Evolutionary conservation across 2,888 invertebrate species (phyloP).

Genomic region (Tryphoninae sp.): DNA sequence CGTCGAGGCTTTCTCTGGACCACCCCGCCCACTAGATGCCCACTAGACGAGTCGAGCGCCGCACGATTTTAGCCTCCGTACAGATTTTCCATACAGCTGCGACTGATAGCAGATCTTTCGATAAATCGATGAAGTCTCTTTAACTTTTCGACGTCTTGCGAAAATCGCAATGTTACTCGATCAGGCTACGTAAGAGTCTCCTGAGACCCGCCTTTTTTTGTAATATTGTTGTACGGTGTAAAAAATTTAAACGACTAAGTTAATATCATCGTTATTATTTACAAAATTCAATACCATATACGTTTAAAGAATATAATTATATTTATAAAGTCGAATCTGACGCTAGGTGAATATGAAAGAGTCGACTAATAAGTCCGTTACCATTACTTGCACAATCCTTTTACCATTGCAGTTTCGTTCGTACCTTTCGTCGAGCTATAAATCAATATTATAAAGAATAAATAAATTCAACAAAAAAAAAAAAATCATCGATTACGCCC

Average conservation of each 20-base stretch:
- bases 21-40: constrained; percentile 78
- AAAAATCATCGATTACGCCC: not conserved
- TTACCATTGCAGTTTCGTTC: not conserved
- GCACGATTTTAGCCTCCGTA: constrained; percentile 62
- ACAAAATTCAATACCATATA: not conserved
- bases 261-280: no score
- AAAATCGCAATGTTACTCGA: not conserved
- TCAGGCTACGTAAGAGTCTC: not conserved
- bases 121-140: constrained; percentile 6
- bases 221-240: no score
- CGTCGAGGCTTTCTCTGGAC: constrained; percentile 79
- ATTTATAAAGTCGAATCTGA: not conserved
- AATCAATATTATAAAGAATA: not conserved
- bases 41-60: constrained; percentile 60
- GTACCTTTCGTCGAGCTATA: constrained; percentile 6
- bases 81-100: constrained; percentile 23
- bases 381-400: not conserved
- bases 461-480: not conserved
- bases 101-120: constrained; percentile 17
- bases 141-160: not conserved
- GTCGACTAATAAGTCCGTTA: not conserved
- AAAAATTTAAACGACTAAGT: no score
- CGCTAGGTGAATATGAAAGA: not conserved
- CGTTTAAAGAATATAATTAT: not conserved
- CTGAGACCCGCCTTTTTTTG: no score